A percentile compares a stretch with the other conserved stretches of the same genome.
phyloP scores from a whole-genome alignment of 2,888 invertebrate genomes.

The Dendrolimus houi region DNA sequence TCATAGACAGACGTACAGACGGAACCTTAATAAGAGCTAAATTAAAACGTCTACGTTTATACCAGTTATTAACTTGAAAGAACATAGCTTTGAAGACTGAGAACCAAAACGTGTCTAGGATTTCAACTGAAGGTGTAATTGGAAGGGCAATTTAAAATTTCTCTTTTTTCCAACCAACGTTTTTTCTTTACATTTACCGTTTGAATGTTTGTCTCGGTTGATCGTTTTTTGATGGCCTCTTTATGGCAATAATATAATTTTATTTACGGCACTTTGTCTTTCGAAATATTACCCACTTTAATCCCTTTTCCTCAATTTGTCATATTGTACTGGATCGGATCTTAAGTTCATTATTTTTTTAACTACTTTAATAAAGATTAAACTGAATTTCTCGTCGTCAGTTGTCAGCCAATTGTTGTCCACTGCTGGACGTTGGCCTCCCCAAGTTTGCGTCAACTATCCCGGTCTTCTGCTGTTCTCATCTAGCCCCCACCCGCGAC shows the following conservation, averaged over 20 bases:
- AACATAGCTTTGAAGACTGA: slow-evolving; percentile 21
- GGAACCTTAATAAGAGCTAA: slow-evolving; percentile 3
- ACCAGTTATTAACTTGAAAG: slow-evolving; percentile 25
- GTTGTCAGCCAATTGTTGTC: too few relatives aligned
- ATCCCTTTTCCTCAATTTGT: slow-evolving; percentile 4
- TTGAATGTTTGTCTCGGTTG: slow-evolving; percentile 1
- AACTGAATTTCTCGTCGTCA: too few relatives aligned
- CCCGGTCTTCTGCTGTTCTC: too few relatives aligned
- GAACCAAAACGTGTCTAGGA: slow-evolving; percentile 22
- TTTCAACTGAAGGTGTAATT: slow-evolving; percentile 17
- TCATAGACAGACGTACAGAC: too few relatives aligned
- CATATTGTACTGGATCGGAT: background rate
- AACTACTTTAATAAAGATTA: too few relatives aligned
- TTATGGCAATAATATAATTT: background rate
- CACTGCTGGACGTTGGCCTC: too few relatives aligned
- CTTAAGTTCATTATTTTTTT: too few relatives aligned
- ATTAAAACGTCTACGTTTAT: slow-evolving; percentile 24
- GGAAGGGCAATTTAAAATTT: slow-evolving; percentile 7
- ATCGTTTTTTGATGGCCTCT: background rate
- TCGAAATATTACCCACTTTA: background rate
- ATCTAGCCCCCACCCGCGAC: too few relatives aligned
- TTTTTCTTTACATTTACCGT: background rate
- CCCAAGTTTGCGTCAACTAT: too few relatives aligned
- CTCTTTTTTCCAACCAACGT: background rate
- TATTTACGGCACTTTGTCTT: background rate